Conservation (phyloP, 2,888 invertebrate genomes). For the Nephrotoma appendiculata region DNA sequence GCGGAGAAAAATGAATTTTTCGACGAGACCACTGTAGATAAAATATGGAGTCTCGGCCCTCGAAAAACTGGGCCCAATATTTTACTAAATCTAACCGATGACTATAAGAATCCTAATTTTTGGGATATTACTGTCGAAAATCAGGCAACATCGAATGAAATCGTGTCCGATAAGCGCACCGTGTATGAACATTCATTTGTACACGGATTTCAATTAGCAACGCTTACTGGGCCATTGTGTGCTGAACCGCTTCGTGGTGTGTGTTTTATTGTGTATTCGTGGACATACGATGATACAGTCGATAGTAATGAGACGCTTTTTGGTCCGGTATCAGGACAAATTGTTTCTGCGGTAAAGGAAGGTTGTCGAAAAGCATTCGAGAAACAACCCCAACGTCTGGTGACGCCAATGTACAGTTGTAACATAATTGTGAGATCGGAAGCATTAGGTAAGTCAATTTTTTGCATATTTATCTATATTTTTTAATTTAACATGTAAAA, state of each 20-base stretch:
- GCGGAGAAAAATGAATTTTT: constrained; percentile 21
- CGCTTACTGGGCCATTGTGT: constrained; percentile 84
- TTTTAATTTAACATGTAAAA: too few species aligned
- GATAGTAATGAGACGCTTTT: constrained; percentile 26
- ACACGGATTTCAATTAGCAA: constrained; percentile 75
- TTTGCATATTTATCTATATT: neutral
- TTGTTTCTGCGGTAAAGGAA: constrained; percentile 82
- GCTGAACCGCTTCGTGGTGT: constrained; percentile 96
- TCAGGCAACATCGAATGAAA: constrained; percentile 22
- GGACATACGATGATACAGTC: constrained; percentile 40
- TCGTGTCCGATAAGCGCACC: constrained; percentile 37
- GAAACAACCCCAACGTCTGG: constrained; percentile 74
- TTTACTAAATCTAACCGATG: constrained; percentile 59
- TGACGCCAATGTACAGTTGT: constrained; percentile 87
- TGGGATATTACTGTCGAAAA: constrained; percentile 24
- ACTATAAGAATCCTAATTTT: constrained; percentile 45
- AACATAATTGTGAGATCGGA: constrained; percentile 74
- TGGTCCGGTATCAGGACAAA: constrained; percentile 54
- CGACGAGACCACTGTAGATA: constrained; percentile 30
- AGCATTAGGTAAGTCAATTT: constrained; percentile 61
- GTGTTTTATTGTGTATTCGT: constrained; percentile 77
- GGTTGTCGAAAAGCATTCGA: constrained; percentile 80
- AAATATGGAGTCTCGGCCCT: constrained; percentile 89
- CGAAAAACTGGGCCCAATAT: constrained; percentile 80
- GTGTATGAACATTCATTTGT: constrained; percentile 65